A percentile compares a stretch with the other conserved stretches of the same genome.
Evolutionary conservation across 2,113 vertebrate genomes (phyloP).

Genomic region (Melanerpes aurifrons): DNA sequence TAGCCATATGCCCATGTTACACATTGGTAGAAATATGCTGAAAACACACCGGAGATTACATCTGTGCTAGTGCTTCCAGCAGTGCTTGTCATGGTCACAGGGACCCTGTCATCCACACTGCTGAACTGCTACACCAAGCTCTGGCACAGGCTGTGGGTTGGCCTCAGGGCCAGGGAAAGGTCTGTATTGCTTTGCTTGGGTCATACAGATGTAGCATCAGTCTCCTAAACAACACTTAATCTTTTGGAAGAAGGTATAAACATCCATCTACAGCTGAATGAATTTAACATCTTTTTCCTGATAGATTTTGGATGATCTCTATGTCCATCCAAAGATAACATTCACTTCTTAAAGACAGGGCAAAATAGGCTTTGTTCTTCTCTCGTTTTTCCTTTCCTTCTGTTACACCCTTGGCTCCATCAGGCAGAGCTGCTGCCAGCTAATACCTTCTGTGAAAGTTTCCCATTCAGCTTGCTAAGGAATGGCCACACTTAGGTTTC

Average conservation of each 20-base stretch:
- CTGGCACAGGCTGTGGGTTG: background rate
- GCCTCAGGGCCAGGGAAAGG: background rate
- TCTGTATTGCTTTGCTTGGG: fast-evolving
- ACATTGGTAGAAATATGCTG: background rate
- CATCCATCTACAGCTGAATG: background rate
- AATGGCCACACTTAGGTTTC: constrained; percentile 29
- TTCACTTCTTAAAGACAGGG: background rate
- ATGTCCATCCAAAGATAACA: background rate
- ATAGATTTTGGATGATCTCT: background rate
- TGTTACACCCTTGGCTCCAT: background rate
- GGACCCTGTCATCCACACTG: background rate
- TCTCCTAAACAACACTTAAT: background rate
- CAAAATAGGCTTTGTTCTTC: background rate
- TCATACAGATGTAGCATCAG: fast-evolving
- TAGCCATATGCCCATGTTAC: fast-evolving
- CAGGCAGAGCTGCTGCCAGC: background rate
- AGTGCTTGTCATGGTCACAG: background rate
- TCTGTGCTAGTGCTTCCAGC: background rate
- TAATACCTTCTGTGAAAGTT: background rate
- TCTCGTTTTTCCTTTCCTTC: background rate
- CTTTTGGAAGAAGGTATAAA: background rate
- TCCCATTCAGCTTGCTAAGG: background rate
- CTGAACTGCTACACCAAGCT: background rate
- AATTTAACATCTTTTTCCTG: background rate
- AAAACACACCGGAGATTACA: background rate